Conservation (phyloP, 2,888 invertebrate species). For the Caenorhabditis sinica region DNA sequence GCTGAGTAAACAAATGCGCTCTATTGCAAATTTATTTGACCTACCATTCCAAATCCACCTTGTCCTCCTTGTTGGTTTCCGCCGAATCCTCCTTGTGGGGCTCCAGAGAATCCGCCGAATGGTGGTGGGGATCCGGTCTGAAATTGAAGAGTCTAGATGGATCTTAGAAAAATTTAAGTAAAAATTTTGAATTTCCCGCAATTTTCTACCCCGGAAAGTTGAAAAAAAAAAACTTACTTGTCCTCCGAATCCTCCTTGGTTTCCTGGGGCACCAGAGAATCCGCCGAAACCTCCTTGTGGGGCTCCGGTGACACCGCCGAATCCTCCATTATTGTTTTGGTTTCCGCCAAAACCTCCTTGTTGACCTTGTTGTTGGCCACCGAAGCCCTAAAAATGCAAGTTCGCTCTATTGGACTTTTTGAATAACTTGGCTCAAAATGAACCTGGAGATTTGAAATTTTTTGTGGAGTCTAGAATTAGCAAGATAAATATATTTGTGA, state of each 20-base stretch:
- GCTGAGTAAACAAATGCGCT: neutral
- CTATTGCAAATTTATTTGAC: neutral
- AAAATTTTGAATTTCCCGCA: neutral
- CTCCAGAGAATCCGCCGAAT: conserved; percentile 42
- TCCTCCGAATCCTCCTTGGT: conserved; percentile 34
- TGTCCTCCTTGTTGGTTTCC: conserved; percentile 9
- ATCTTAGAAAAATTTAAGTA: neutral
- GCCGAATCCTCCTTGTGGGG: conserved; percentile 30
- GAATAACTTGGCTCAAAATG: neutral
- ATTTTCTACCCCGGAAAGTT: neutral
- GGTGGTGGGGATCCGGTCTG: conserved; percentile 49
- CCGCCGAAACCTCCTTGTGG: conserved; percentile 43
- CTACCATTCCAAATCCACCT: neutral
- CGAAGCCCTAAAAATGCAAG: conserved; percentile 22
- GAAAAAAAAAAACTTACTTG: neutral
- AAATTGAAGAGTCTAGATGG: neutral
- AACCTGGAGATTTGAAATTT: neutral
- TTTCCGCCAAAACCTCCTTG: conserved; percentile 38
- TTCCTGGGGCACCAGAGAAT: conserved; percentile 52
- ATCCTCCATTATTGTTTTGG: conserved; percentile 4
- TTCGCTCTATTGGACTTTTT: conserved; percentile 14
- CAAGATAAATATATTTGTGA: neutral
- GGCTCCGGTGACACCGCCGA: conserved; percentile 49
- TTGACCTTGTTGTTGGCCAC: conserved; percentile 44
- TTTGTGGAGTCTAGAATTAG: neutral